phyloP scores from a whole-genome alignment of 2,113 vertebrate genomes.

The Lates calcarifer region DNA sequence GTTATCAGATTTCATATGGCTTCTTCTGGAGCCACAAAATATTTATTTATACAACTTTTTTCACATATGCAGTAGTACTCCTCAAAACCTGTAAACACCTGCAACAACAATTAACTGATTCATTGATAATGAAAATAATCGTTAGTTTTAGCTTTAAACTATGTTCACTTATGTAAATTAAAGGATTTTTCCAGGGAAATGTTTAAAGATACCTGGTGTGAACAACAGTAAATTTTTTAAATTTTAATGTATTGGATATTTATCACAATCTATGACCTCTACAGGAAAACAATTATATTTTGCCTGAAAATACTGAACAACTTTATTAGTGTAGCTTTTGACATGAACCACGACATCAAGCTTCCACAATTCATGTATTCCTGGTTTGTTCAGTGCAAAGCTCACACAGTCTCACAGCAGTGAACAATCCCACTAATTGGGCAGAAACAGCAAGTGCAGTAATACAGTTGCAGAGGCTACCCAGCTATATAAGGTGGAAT shows the following conservation, averaged over 20 bases:
- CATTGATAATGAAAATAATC: not conserved
- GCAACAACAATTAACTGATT: not conserved
- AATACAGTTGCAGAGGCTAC: not conserved
- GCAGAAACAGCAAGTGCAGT: not conserved
- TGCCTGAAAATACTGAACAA: not conserved
- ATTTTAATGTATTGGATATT: not conserved
- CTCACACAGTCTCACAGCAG: not conserved
- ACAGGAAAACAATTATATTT: not conserved
- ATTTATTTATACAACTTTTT: not conserved
- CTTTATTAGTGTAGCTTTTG: not conserved
- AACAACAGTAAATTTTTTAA: not conserved
- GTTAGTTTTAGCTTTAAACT: not conserved
- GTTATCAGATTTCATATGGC: not conserved
- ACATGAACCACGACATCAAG: not conserved
- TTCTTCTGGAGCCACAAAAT: not conserved
- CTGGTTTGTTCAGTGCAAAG: not conserved
- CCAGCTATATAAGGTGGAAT: constrained; percentile 1
- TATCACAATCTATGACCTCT: not conserved
- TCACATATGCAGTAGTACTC: not conserved
- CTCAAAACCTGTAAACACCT: not conserved
- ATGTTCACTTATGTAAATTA: too few species aligned
- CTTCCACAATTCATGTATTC: not conserved
- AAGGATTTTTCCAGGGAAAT: too few species aligned
- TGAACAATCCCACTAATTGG: not conserved
- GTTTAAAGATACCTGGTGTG: not conserved